Conservation (phyloP, 1,140 invertebrate species). For the Temnothorax nylanderi region DNA sequence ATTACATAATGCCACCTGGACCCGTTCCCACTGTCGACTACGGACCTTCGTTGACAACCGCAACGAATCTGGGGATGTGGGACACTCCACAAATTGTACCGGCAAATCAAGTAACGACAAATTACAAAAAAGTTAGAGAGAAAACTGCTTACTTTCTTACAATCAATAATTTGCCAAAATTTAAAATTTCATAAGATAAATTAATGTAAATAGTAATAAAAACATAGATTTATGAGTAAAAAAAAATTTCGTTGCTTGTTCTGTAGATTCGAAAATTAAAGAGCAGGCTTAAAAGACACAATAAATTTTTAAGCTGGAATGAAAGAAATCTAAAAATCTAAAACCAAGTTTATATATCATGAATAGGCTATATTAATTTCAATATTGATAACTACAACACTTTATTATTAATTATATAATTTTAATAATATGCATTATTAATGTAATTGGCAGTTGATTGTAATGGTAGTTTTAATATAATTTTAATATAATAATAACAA, state of each 20-base stretch:
- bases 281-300: neutral
- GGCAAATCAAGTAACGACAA: conserved; percentile 70
- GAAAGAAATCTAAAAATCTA: neutral
- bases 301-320: neutral
- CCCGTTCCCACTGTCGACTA: conserved; percentile 77
- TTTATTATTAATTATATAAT: neutral
- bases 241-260: neutral
- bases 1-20: conserved; percentile 80
- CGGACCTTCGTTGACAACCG: conserved; percentile 19
- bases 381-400: neutral
- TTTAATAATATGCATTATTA: neutral
- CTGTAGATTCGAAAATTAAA: neutral
- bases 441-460: neutral
- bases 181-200: neutral
- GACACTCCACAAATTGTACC: conserved; percentile 78
- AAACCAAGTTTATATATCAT: neutral
- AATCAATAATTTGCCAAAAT: neutral
- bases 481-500: neutral
- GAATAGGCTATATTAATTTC: neutral
- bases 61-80: conserved; percentile 81
- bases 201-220: neutral
- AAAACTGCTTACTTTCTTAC: neutral
- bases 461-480: neutral
- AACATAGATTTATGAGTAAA: neutral
- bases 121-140: conserved; percentile 79